Evolutionary conservation across 2,113 vertebrate species (phyloP).

Genomic region (Anas platyrhynchos): DNA sequence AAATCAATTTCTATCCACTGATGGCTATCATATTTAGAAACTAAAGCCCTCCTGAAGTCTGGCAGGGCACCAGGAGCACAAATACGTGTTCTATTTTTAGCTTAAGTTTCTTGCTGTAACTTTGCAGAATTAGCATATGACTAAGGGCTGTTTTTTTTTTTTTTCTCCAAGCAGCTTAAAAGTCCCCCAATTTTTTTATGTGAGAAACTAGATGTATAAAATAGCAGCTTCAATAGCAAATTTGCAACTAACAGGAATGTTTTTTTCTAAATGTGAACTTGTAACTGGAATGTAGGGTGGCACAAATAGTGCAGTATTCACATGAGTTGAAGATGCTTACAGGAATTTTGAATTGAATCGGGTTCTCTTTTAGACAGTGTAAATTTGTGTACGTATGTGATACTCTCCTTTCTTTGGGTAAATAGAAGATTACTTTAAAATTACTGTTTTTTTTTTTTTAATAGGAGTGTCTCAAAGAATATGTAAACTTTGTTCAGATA

Average conservation of each 20-base stretch:
- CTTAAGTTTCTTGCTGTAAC: neutral
- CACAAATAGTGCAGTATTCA: neutral
- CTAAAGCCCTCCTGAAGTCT: neutral
- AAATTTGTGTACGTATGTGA: neutral
- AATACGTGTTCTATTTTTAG: neutral
- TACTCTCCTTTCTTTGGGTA: neutral
- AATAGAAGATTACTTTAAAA: neutral
- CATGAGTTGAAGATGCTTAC: neutral
- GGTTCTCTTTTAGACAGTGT: neutral
- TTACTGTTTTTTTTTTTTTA: neutral
- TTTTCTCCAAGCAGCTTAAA: neutral
- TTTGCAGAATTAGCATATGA: neutral
- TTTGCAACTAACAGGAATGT: neutral
- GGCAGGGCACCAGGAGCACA: neutral
- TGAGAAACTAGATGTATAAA: neutral
- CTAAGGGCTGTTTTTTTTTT: neutral
- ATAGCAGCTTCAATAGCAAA: neutral
- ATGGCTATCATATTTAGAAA: neutral
- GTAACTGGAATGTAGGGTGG: neutral
- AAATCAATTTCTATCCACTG: neutral
- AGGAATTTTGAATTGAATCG: neutral
- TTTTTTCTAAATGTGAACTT: neutral
- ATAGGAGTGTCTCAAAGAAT: neutral
- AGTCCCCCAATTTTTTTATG: neutral
- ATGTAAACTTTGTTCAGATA: neutral